A percentile compares a stretch with the other conserved stretches of the same genome.
These are phyloP conservation scores for Gadus macrocephalus DNA, from an alignment of 2,113 vertebrate genomes.

Conservation along the genomic window DNA sequence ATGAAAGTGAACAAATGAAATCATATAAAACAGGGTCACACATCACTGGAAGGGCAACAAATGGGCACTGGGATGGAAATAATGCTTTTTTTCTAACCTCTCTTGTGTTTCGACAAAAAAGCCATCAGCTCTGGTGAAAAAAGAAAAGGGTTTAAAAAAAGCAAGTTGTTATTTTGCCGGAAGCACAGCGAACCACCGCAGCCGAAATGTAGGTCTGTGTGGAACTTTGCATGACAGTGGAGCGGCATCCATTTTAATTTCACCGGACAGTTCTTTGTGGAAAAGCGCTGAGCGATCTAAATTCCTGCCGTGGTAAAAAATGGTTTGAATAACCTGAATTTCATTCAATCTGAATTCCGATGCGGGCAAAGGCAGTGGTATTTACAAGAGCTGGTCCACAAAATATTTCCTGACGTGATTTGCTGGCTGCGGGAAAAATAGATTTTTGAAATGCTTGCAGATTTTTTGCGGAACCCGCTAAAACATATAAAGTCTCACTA, in stretches of 20 bases:
- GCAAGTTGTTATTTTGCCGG: slow-evolving; percentile 74
- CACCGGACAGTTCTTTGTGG: slow-evolving; percentile 76
- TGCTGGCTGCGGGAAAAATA: background rate
- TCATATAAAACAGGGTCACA: slow-evolving; percentile 80
- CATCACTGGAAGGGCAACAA: slow-evolving; percentile 78
- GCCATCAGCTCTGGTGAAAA: slow-evolving; percentile 62
- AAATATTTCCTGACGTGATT: slow-evolving; percentile 32
- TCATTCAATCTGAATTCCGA: slow-evolving; percentile 58
- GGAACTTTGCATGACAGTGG: slow-evolving; percentile 63
- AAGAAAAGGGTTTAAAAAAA: slow-evolving; percentile 45
- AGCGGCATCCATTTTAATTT: slow-evolving; percentile 70
- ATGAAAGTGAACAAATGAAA: slow-evolving; percentile 78
- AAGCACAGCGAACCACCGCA: slow-evolving; percentile 69
- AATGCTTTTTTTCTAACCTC: slow-evolving; percentile 48
- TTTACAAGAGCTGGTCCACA: slow-evolving; percentile 30
- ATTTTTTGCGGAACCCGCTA: slow-evolving; percentile 22
- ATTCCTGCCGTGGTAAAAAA: slow-evolving; percentile 47
- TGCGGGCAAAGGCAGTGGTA: slow-evolving; percentile 17
- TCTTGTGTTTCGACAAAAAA: slow-evolving; percentile 67
- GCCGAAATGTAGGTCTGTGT: slow-evolving; percentile 60
- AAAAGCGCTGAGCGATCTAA: slow-evolving; percentile 68
- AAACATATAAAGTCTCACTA: slow-evolving; percentile 8
- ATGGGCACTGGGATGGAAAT: slow-evolving; percentile 76
- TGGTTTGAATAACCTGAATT: slow-evolving; percentile 53
- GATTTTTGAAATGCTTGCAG: slow-evolving; percentile 13